phyloP scores from a whole-genome alignment of 1,140 invertebrate species.

The Apolygus lucorum region DNA sequence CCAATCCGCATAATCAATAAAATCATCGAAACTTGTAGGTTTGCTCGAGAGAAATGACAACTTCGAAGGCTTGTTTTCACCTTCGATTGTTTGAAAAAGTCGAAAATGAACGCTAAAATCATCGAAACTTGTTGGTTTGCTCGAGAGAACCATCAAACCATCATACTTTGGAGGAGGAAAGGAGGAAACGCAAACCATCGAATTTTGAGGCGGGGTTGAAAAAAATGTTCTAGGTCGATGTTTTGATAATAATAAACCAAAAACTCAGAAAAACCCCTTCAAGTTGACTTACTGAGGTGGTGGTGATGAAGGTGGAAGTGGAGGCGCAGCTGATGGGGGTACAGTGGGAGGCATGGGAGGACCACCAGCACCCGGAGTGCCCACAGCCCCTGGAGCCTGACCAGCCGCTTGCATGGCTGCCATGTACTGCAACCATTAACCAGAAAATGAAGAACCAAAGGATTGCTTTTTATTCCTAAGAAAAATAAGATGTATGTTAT shows the following conservation, averaged over 20 bases:
- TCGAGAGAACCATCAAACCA: not conserved
- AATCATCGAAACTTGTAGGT: too few relatives aligned
- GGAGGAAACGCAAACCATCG: not conserved
- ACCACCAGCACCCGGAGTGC: not conserved
- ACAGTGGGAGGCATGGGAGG: not conserved
- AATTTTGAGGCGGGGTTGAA: not conserved
- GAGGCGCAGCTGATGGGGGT: constrained; percentile 3
- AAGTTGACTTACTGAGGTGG: constrained; percentile 18
- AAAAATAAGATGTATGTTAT: not conserved
- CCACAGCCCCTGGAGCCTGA: constrained; percentile 3
- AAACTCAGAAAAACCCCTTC: too few relatives aligned
- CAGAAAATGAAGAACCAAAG: not conserved
- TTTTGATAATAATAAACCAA: not conserved
- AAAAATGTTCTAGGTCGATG: too few relatives aligned
- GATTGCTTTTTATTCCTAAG: not conserved
- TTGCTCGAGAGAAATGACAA: too few relatives aligned
- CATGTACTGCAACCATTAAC: constrained; percentile 12
- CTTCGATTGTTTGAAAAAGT: too few relatives aligned
- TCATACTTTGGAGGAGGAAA: not conserved
- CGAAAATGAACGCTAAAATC: too few relatives aligned
- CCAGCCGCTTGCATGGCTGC: constrained; percentile 17
- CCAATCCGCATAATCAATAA: too few relatives aligned
- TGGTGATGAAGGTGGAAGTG: not conserved
- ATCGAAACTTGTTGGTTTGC: too few relatives aligned
- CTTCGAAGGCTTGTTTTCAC: too few relatives aligned